Conservation (phyloP, 2,797 vertebrate genomes). For the Amphiprion clarkii region DNA sequence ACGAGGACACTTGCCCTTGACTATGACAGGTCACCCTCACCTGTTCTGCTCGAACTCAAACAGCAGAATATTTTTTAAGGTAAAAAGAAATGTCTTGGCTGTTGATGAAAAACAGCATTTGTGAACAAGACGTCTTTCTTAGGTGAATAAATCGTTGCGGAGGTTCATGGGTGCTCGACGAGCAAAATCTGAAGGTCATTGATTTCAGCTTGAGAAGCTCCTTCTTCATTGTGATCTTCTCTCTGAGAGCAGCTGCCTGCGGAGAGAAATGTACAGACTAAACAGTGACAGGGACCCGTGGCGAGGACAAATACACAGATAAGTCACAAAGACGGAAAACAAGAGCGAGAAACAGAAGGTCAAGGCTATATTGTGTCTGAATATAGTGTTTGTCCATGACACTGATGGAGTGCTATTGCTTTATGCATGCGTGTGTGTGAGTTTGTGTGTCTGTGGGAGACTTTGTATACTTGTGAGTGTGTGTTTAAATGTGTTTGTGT, state of each 20-base stretch:
- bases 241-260: conserved; percentile 53
- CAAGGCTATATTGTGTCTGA: conserved; percentile 68
- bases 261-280: conserved; percentile 58
- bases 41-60: not conserved
- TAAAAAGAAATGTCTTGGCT: conserved; percentile 7
- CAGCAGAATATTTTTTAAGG: not conserved
- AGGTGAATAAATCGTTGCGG: not conserved
- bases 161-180: conserved; percentile 9
- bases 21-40: not conserved
- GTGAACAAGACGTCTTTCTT: not conserved
- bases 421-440: conserved; percentile 17
- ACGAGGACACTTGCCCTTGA: not conserved
- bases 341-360: conserved; percentile 34
- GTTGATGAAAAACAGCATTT: conserved; percentile 22
- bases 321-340: conserved; percentile 48
- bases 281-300: conserved; percentile 47
- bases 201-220: conserved; percentile 26
- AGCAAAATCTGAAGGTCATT: conserved; percentile 39
- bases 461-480: conserved; percentile 6
- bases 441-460: conserved; percentile 10
- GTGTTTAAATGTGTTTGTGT: conserved; percentile 38
- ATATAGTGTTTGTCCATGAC: conserved; percentile 42
- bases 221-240: conserved; percentile 19
- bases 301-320: conserved; percentile 62
- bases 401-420: conserved; percentile 39